A percentile compares a stretch with the other conserved stretches of the same genome.
phyloP scores from a whole-genome alignment of 1,140 invertebrate genomes.

The Metopolophium dirhodum region DNA sequence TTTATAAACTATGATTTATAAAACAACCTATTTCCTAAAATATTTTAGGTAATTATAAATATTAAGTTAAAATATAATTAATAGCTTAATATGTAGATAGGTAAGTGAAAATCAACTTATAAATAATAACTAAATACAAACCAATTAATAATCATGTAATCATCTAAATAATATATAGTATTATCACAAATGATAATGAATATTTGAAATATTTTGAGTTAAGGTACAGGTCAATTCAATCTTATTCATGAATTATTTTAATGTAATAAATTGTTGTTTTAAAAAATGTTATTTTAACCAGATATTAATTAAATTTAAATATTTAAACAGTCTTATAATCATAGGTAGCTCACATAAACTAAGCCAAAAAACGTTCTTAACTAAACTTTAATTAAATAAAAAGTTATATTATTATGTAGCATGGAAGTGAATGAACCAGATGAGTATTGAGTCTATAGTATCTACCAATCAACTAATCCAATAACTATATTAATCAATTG shows the following conservation, averaged over 20 bases:
- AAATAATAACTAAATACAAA: neutral
- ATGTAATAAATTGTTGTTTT: neutral
- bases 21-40: neutral
- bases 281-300: neutral
- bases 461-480: neutral
- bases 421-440: neutral
- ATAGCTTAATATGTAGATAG: neutral
- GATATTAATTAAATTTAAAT: neutral
- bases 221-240: neutral
- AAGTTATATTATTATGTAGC: neutral
- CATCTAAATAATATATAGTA: neutral
- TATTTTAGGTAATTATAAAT: neutral
- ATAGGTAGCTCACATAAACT: neutral
- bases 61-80: neutral
- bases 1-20: neutral
- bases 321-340: neutral
- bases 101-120: neutral
- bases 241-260: neutral
- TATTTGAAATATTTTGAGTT: neutral
- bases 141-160: neutral
- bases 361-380: neutral
- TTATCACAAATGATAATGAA: neutral
- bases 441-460: neutral
- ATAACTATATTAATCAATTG: neutral
- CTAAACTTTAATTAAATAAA: neutral